Percentiles rank a stretch among this genome's conserved stretches.
These are phyloP conservation scores for Hylomyscus alleni DNA, from an alignment of 2,797 vertebrate species.

Conservation along the genomic window DNA sequence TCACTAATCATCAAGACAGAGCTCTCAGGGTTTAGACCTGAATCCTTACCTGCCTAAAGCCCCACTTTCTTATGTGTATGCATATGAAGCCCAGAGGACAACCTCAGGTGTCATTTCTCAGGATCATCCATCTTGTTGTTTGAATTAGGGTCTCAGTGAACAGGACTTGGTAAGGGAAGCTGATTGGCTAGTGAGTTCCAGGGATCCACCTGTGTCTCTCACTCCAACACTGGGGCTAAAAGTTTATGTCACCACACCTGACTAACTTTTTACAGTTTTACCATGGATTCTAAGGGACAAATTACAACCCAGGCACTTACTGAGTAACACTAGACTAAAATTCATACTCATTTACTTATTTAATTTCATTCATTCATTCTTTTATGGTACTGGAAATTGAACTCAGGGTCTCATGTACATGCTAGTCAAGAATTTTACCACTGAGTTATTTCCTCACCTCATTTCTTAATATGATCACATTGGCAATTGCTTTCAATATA, in stretches of 20 bases:
- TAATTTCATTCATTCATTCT: neutral
- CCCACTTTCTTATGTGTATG: neutral
- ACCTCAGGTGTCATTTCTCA: neutral
- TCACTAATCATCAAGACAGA: neutral
- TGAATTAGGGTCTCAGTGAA: neutral
- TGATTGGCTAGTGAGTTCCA: neutral
- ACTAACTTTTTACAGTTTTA: neutral
- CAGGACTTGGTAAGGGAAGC: neutral
- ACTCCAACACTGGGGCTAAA: neutral
- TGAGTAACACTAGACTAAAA: neutral
- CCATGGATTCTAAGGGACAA: neutral
- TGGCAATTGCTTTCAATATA: neutral
- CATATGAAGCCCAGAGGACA: neutral
- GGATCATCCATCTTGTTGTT: neutral
- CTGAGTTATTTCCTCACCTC: neutral
- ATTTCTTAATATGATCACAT: neutral
- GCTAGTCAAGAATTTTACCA: neutral
- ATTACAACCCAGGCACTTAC: neutral
- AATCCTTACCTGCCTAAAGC: neutral
- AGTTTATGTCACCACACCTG: neutral
- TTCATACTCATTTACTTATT: neutral
- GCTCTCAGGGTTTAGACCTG: neutral
- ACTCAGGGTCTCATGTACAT: neutral
- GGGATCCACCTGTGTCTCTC: neutral
- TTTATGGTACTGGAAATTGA: neutral